Base-by-base conservation (phyloP, 30 jellyfish, hydroid and myxozoan species). In the Cassiopea xamachana region DNA sequence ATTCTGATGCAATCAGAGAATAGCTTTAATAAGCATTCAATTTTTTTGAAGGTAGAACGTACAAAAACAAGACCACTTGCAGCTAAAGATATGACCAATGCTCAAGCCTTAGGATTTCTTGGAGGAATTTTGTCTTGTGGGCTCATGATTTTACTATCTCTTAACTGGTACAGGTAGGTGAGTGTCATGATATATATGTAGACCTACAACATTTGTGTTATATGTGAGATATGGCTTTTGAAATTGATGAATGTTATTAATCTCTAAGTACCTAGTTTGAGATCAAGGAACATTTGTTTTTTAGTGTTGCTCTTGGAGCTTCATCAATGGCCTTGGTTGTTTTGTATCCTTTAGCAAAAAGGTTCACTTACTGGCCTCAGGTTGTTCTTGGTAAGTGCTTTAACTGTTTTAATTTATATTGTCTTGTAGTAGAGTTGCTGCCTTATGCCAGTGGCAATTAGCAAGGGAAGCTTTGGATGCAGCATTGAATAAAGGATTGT, bases 351-450 rank as follows among this genome's bases (percentile, higher is more conserved):
- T 73, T 96, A 71, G 88, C 90, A 97, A 96, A 96, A 74, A 86
- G 99, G 49, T 79, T 92, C 78, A 96, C 99, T 2, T 83, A 92
- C 84, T 92, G 97, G 98, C 99, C 99, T 13, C 99, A 96, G 93
- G 88, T 93, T 0, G 79, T 81, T 83, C 91, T 96, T n/a, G 99
- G 99, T 96, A 86, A 14, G 74, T 64, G 39, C 2, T 64, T 64
- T 0, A 7, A 64, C 6, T 17, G 15, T 2, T n/a, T n/a, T n/a
- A n/a, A n/a, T n/a, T 64, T 64, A 27, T 27, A 64, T 64, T 14
- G 0, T 27, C 39, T 27, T 27, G 39, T 27, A 27, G 39, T 27
- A 27, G 39, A 27, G 39, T 27, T 27, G 39, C 0, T 27, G 39
- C 39, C 39, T 27, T 27, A 27, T 27, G 39, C 39, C 39, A 27